These are phyloP conservation scores for Epizoanthus ramosus DNA, from an alignment of 92 coral and sea anemone species.

Conservation along the genomic window DNA sequence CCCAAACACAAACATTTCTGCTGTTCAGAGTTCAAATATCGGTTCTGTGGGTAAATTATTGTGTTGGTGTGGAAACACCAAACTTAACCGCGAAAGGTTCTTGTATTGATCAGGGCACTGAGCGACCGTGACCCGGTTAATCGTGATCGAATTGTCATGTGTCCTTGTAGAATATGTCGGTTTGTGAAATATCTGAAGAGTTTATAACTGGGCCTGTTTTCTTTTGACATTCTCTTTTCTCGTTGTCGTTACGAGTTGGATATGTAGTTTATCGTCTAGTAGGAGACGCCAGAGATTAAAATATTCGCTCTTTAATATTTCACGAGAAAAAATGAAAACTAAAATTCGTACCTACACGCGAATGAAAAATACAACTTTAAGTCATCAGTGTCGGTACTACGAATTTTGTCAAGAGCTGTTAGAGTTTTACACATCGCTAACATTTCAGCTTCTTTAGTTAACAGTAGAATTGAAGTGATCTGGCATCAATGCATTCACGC, in stretches of 20 bases:
- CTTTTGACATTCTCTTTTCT: neutral
- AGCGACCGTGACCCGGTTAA: no score
- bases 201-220: neutral
- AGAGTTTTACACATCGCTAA: neutral
- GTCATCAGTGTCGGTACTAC: neutral
- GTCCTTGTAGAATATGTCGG: conserved; percentile 4
- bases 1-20: conserved; percentile 6
- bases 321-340: conserved; percentile 32
- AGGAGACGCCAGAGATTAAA: conserved; percentile 1
- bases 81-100: conserved; percentile 32
- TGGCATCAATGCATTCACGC: neutral
- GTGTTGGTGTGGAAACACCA: conserved; percentile 38
- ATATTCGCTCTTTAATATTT: conserved; percentile 35
- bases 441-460: neutral
- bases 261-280: neutral
- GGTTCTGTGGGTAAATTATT: conserved; percentile 43
- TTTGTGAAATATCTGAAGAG: neutral
- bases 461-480: neutral
- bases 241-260: neutral
- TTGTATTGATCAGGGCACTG: conserved; percentile 25
- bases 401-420: neutral
- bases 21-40: conserved; percentile 39
- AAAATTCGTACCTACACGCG: conserved; percentile 28
- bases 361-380: conserved; percentile 19
- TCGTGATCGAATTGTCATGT: neutral